These are phyloP conservation scores for Chloroclysta siterata DNA, from an alignment of 2,888 invertebrate genomes.

Conservation along the genomic window DNA sequence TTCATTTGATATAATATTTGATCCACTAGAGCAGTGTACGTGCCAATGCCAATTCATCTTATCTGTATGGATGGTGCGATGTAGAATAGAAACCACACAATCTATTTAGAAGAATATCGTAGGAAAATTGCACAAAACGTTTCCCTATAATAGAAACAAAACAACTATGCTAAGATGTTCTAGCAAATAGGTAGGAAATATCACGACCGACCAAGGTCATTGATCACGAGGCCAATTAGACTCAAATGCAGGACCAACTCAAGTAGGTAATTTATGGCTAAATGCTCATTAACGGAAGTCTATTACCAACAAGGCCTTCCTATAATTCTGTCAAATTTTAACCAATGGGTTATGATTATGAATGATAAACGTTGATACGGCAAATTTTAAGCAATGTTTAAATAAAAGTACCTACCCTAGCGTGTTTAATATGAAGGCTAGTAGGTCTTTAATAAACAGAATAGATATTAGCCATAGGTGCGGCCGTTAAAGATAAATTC, in stretches of 20 bases:
- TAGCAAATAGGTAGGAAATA: constrained; percentile 1
- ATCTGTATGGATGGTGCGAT: constrained; percentile 9
- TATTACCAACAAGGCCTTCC: background rate
- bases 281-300: background rate
- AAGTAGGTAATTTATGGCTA: background rate
- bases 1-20: background rate
- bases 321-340: no score
- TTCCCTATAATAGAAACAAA: background rate
- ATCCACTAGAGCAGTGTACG: background rate
- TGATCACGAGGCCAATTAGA: constrained; percentile 11
- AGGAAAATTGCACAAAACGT: constrained; percentile 8
- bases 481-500: background rate
- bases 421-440: no score
- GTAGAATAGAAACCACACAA: constrained; percentile 15
- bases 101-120: constrained; percentile 4
- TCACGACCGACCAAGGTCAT: background rate
- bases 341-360: no score
- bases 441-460: no score
- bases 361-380: no score
- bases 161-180: constrained; percentile 3
- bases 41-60: constrained; percentile 12
- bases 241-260: background rate
- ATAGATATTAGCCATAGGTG: background rate
- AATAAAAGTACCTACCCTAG: no score
- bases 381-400: no score